Evolutionary conservation across 2,888 invertebrate genomes (phyloP).

Genomic region (Theodoxus fluviatilis): DNA sequence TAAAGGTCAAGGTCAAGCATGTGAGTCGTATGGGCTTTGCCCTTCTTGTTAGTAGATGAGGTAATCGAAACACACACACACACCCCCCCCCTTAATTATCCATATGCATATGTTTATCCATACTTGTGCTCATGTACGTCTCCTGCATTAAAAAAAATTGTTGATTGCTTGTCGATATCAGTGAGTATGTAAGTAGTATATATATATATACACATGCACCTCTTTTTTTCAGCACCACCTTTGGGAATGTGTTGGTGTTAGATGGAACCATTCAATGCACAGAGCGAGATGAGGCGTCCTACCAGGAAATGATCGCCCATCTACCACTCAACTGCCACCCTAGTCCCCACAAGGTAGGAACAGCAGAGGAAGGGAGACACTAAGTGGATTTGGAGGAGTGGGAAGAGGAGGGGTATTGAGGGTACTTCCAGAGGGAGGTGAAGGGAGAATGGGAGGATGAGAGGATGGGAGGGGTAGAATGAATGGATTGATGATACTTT

Average conservation of each 20-base stretch:
- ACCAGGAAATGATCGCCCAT: conserved; percentile 98
- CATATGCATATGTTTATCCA: neutral
- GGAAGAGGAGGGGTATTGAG: no score
- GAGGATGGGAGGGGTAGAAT: no score
- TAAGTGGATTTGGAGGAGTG: no score
- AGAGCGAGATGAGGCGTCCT: conserved; percentile 93
- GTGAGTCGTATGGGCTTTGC: no score
- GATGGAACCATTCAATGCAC: conserved; percentile 98
- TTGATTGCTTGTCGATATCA: no score
- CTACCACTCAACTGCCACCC: conserved; percentile 90
- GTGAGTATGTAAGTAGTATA: neutral
- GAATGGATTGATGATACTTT: no score
- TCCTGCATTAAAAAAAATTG: neutral
- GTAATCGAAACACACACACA: conserved; percentile 19
- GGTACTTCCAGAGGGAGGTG: no score
- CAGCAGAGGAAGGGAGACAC: no score
- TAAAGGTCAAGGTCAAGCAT: no score
- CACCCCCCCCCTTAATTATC: neutral
- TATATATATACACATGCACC: neutral
- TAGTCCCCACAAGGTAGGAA: conserved; percentile 81
- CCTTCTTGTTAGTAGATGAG: no score
- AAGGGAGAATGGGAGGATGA: no score
- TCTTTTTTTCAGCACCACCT: conserved; percentile 60
- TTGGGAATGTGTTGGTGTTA: conserved; percentile 86
- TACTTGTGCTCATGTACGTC: neutral